Percentiles rank a stretch among this genome's conserved stretches.
phyloP scores from a whole-genome alignment of 2,888 invertebrate genomes.

The Aplocera efformata region DNA sequence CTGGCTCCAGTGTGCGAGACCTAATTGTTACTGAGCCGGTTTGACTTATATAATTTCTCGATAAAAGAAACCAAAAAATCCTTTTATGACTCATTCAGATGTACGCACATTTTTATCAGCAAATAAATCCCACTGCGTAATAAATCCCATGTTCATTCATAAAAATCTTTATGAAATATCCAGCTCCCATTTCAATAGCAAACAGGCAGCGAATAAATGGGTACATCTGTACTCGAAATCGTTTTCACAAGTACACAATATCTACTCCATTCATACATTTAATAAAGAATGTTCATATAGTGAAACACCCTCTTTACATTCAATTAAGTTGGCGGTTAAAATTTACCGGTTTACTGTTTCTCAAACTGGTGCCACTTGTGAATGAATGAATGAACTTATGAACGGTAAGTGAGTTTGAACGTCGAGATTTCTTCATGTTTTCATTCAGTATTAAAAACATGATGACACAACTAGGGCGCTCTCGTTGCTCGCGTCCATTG shows the following conservation, averaged over 20 bases:
- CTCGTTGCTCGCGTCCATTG: too few species aligned
- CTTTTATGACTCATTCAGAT: too few species aligned
- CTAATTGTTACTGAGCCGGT: too few species aligned
- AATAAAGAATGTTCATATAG: conserved; percentile 4
- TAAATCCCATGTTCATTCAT: not conserved
- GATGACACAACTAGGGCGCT: too few species aligned
- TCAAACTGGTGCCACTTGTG: conserved; percentile 30
- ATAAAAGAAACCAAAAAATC: too few species aligned
- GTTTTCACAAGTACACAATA: conserved; percentile 2
- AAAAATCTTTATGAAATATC: not conserved
- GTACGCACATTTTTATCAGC: too few species aligned
- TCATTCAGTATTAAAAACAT: too few species aligned
- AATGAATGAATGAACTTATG: conserved; percentile 22
- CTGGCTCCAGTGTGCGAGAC: too few species aligned
- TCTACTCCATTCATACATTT: conserved; percentile 10
- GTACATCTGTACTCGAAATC: not conserved
- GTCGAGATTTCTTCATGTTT: too few species aligned
- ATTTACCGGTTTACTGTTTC: conserved; percentile 25
- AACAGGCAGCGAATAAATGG: conserved; percentile 1
- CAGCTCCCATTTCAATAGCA: not conserved
- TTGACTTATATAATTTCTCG: too few species aligned
- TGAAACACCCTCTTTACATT: conserved; percentile 27
- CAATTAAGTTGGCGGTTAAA: conserved; percentile 34
- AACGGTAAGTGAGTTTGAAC: too few species aligned
- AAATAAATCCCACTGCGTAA: too few species aligned